Evolutionary conservation across 30 jellyfish, hydroid and myxozoan species (phyloP).

Genomic region (Hydra vulgaris): DNA sequence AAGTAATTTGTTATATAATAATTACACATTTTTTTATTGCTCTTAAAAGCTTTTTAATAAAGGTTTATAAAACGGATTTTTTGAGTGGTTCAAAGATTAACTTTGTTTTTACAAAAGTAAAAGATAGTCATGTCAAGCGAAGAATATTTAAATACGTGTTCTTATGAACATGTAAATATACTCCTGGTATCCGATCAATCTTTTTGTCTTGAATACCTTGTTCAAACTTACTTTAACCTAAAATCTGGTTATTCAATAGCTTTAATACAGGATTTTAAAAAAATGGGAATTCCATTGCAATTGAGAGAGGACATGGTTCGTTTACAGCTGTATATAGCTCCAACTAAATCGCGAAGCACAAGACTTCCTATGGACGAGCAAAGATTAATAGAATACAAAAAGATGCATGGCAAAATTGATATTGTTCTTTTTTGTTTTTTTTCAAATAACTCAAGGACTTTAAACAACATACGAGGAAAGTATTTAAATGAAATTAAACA

Average conservation of each 20-base stretch:
- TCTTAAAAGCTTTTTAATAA: no score
- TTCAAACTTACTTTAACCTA: slow-evolving; percentile 12
- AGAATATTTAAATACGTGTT: no score
- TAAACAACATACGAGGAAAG: slow-evolving; percentile 23
- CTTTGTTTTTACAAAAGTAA: no score
- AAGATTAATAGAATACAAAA: slow-evolving; percentile 8
- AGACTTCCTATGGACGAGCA: slow-evolving; percentile 19
- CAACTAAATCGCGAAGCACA: slow-evolving; percentile 12
- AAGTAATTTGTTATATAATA: no score
- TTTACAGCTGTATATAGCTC: slow-evolving; percentile 13
- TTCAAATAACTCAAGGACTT: slow-evolving; percentile 17
- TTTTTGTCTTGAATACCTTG: slow-evolving; percentile 14
- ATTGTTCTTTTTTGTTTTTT: slow-evolving; percentile 16
- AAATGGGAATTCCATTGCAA: slow-evolving; percentile 7
- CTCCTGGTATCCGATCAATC: slow-evolving; percentile 28
- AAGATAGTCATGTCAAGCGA: neutral
- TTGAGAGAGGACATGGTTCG: slow-evolving; percentile 5
- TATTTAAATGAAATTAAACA: slow-evolving; percentile 22
- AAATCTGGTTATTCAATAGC: slow-evolving; percentile 16
- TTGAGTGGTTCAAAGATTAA: no score
- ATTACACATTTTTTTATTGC: no score
- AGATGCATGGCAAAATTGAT: slow-evolving; percentile 7
- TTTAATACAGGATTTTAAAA: slow-evolving; percentile 12
- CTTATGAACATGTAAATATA: neutral
- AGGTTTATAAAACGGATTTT: no score